Evolutionary conservation across 2,888 invertebrate species (phyloP).

Genomic region (Hypomecis atomaria): DNA sequence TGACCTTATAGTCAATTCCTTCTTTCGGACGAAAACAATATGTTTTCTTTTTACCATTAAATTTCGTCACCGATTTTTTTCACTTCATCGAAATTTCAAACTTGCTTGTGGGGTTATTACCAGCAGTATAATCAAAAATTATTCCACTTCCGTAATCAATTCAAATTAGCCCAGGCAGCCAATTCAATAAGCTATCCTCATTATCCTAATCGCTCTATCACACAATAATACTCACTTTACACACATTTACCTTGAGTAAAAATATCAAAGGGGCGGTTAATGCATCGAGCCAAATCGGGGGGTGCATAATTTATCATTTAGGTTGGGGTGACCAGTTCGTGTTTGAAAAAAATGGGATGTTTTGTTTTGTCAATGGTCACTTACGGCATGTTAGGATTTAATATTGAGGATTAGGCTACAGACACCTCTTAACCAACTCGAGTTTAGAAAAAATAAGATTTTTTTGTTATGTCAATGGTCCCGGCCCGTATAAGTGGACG

Average conservation of each 20-base stretch:
- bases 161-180: constrained; percentile 26
- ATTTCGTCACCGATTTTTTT: not conserved
- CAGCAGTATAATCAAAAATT: constrained; percentile 12
- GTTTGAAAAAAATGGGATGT: constrained; percentile 20
- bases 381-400: too few species aligned
- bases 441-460: too few species aligned
- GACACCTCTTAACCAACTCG: too few species aligned
- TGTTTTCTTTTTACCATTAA: not conserved
- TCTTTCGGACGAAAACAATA: too few species aligned
- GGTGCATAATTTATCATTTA: constrained; percentile 81
- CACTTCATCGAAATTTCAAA: not conserved
- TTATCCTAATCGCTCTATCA: constrained; percentile 55
- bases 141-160: constrained; percentile 19
- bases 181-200: constrained; percentile 40
- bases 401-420: too few species aligned
- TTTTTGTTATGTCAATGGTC: too few species aligned
- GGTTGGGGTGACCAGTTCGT: constrained; percentile 29
- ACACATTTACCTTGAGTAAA: constrained; percentile 67
- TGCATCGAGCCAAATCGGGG: constrained; percentile 75
- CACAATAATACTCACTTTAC: constrained; percentile 70
- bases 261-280: constrained; percentile 76
- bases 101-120: constrained; percentile 12
- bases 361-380: constrained; percentile 10
- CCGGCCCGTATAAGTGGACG: too few species aligned
- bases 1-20: too few species aligned